Base-by-base conservation (phyloP, 2,797 vertebrate species). In the Siniperca obscura region DNA sequence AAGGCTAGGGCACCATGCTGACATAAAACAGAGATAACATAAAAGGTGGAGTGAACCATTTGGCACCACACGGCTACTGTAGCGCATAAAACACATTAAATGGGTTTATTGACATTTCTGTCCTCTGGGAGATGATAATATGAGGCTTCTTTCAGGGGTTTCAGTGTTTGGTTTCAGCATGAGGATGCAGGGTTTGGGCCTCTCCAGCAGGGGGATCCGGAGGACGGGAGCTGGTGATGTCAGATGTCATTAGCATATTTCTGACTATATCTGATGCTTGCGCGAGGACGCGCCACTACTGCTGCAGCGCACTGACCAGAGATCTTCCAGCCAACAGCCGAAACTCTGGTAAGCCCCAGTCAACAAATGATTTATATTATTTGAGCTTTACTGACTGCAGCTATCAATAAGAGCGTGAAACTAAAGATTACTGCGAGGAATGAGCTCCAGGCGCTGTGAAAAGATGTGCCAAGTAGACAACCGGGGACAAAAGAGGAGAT, bases 191-290 rank as follows among this genome's bases (percentile, higher is more conserved):
- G 66, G 1, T 21, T 1, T 1, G 0, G 0, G 50, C 7, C 13
- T 76, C 5, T 38, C 91, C 93, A 80, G 74, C 80, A 91, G 91
- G 82, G 83, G 89, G 81, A 13, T 0, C 1, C 2, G 16, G 61
- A 57, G 76, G 70, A 30, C 5, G 70, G 65, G 71, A 48, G 5
- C 65, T 17, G 78, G 82, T 95, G 95, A 96, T 92, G 95, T 96
- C 95, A 94, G 76, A 80, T 25, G 89, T 92, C 87, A 95, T 96
- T 95, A 96, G 91, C 94, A 96, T 92, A 93, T 93, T 65, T 86
- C 76, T 22, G 88, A 86, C 86, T 96, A 96, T 94, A 91, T 76
- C 3, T 77, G 13, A 82, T 69, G 50, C 74, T 94, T 92, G 93
- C 93, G 92, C 90, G 93, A 85, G 89, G 80, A 80, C 90, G 85